Base-by-base conservation (phyloP, 2,888 invertebrate genomes). In the Drosophila mayaguana region DNA sequence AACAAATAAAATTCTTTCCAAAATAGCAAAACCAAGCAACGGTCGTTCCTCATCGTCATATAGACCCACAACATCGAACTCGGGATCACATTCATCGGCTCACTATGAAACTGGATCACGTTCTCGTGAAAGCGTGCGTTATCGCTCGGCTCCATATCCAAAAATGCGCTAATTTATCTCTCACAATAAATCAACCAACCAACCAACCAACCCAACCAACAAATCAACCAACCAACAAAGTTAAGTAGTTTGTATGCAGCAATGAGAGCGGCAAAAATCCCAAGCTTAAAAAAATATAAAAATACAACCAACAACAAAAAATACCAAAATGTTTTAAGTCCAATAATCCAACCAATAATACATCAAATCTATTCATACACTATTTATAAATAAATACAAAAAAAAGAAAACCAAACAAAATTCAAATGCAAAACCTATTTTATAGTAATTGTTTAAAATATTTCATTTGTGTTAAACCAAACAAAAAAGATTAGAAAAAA, bases 21-120 rank as follows among this genome's bases (percentile, higher is more conserved):
- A 91, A 92, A 80, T 92, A 92, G 92, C 92, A 86, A 92, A 92
- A 92, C 90, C 92, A 90, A 92, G 91, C 91, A 92, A 92, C 79
- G 92, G 92, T 92, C 92, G 92, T 69, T 92, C 92, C 46, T 92
- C 92, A 80, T 92, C 92, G 77, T 90, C 92, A 79, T 92, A 92
- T 89, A 89, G 92, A 90, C 92, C 92, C 71, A 86, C 92, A 61
- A 88, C 92, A 77, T 91, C 92, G 81, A 91, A 91, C 81, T 92
- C 92, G 88, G 91, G 92, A 83, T 91, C 92, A 78, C 92, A 92
- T 88, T 92, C 92, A 73, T 91, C 92, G 79, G 92, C 92, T 76
- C 92, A 92, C 83, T 92, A 92, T 81, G 92, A 92, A 87, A 91
- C 92, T 85, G 91, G 91, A 83, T 91, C 92, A 89, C 92, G 92